Conservation (phyloP, 2,797 vertebrate species). For the Manis crassicaudata region DNA sequence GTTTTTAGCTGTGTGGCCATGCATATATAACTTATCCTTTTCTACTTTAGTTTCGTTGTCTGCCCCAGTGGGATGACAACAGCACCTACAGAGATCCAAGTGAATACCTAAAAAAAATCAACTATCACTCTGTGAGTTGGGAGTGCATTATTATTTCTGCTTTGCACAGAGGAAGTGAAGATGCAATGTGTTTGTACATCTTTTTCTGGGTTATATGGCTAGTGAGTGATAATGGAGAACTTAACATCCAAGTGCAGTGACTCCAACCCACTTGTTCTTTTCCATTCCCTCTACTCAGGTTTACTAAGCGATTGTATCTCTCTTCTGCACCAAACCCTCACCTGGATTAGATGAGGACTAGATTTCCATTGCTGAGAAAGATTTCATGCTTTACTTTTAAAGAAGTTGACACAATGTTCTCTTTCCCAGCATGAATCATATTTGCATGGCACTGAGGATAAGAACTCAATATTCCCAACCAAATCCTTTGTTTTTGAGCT, state of each 20-base stretch:
- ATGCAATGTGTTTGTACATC: not conserved
- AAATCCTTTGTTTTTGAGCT: slow-evolving; percentile 55
- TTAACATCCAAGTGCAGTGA: not conserved
- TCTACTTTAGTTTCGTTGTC: not conserved
- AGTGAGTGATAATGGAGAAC: not conserved
- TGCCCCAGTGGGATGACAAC: not conserved
- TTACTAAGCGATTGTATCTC: not conserved
- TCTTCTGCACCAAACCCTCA: not conserved
- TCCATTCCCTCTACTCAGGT: not conserved
- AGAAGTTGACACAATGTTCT: slow-evolving; percentile 11
- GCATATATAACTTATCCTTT: too few species aligned
- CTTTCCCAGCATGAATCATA: slow-evolving; percentile 16
- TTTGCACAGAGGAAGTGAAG: not conserved
- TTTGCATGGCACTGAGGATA: slow-evolving; percentile 47
- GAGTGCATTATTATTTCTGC: not conserved
- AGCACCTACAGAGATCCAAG: not conserved
- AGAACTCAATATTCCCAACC: slow-evolving; percentile 41
- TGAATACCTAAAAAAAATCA: not conserved
- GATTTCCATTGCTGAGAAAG: not conserved
- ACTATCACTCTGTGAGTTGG: not conserved
- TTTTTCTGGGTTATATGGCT: too few species aligned
- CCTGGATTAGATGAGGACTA: not conserved
- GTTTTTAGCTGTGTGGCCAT: not conserved
- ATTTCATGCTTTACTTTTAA: not conserved
- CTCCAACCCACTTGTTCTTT: not conserved